Conservation (phyloP, 2,113 vertebrate species). For the Lepidothrix coronata region DNA sequence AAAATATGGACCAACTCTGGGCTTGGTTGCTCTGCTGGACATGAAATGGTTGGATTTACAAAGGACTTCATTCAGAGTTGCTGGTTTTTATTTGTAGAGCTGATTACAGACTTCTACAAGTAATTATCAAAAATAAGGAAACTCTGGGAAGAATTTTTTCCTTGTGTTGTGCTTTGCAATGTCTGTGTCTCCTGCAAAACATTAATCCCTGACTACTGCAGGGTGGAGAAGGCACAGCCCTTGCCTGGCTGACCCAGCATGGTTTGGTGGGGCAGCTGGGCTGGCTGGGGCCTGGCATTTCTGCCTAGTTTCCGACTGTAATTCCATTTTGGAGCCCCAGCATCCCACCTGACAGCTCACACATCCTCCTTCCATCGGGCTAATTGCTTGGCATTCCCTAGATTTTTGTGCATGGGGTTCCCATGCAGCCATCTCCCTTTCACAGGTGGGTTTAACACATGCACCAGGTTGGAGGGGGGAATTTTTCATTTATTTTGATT, state of each 20-base stretch:
- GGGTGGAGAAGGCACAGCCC: not conserved
- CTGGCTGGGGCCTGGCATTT: not conserved
- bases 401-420: not conserved
- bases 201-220: rapidly evolving
- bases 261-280: not conserved
- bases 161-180: not conserved
- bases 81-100: not conserved
- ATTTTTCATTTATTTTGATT: not conserved
- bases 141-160: not conserved
- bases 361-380: not conserved
- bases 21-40: not conserved
- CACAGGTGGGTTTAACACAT: not conserved
- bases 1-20: not conserved
- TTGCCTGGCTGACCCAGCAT: rapidly evolving
- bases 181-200: not conserved
- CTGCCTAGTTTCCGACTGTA: not conserved
- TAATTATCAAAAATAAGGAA: not conserved
- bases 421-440: not conserved
- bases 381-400: not conserved
- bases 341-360: not conserved
- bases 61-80: not conserved
- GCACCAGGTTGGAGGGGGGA: not conserved
- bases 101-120: not conserved
- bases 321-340: not conserved
- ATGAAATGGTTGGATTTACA: not conserved